Percentiles rank a stretch among this genome's conserved stretches.
Evolutionary conservation across 2,888 invertebrate species (phyloP).

Genomic region (Tiliacea citrago): DNA sequence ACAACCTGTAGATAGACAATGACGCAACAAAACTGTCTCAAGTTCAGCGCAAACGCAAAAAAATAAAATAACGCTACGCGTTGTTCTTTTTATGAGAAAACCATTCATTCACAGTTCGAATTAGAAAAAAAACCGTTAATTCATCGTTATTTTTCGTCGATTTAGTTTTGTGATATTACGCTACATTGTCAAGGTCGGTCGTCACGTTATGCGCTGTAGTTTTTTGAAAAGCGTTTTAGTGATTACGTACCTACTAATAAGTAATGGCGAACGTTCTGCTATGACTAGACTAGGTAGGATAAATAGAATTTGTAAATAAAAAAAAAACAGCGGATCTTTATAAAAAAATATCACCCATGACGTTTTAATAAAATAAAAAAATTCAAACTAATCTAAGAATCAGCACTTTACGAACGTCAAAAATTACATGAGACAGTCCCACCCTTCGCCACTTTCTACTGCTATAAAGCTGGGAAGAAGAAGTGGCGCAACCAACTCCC

Average conservation of each 20-base stretch:
- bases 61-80: constrained; percentile 22
- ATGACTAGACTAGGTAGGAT: not conserved
- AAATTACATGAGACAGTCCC: too few species aligned
- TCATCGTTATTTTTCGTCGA: constrained; percentile 26
- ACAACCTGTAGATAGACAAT: not conserved
- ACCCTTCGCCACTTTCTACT: too few species aligned
- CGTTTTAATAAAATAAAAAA: too few species aligned
- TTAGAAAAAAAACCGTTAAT: constrained; percentile 17
- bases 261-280: not conserved
- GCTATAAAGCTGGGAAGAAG: too few species aligned
- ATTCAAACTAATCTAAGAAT: too few species aligned
- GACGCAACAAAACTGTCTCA: constrained; percentile 11
- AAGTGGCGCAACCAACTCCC: too few species aligned
- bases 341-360: not conserved
- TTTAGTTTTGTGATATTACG: constrained; percentile 7
- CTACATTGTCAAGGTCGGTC: constrained; percentile 51
- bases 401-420: too few species aligned
- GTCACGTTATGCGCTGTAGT: not conserved
- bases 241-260: not conserved
- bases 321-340: not conserved
- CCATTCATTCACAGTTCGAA: constrained; percentile 42
- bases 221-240: constrained; percentile 3
- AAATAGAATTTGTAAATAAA: not conserved
- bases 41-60: constrained; percentile 27
- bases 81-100: constrained; percentile 23